phyloP scores from a whole-genome alignment of 2,113 vertebrate species.

The Dipodomys ordii region DNA sequence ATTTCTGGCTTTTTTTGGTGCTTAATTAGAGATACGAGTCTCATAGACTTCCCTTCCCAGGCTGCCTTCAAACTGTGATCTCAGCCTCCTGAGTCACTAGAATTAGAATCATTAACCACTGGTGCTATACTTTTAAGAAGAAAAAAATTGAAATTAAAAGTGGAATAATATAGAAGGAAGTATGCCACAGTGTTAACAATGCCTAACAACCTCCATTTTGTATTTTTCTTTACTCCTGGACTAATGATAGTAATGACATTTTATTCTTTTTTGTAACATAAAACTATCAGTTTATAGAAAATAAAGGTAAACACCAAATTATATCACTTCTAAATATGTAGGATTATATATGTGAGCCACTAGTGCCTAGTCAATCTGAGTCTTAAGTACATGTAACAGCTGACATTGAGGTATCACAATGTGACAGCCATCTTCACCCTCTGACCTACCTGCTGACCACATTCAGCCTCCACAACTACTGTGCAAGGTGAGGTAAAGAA shows the following conservation, averaged over 20 bases:
- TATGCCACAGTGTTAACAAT: not conserved
- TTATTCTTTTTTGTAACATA: not conserved
- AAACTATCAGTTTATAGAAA: not conserved
- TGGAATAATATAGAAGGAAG: not conserved
- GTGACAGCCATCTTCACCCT: not conserved
- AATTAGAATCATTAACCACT: too few relatives aligned
- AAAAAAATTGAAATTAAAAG: not conserved
- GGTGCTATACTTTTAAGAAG: not conserved
- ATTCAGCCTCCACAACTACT: not conserved
- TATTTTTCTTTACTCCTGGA: not conserved
- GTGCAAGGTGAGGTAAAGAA: not conserved
- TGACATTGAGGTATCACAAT: too few relatives aligned
- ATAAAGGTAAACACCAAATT: not conserved
- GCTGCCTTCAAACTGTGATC: too few relatives aligned
- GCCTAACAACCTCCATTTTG: not conserved
- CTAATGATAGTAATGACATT: not conserved
- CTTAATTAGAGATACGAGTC: too few relatives aligned
- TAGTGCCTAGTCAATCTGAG: too few relatives aligned
- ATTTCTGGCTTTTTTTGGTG: too few relatives aligned
- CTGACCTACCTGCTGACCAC: not conserved
- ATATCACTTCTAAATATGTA: not conserved
- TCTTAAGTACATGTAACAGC: too few relatives aligned
- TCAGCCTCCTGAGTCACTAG: too few relatives aligned
- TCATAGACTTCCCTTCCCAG: too few relatives aligned
- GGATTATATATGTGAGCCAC: too few relatives aligned